Conservation (phyloP, 2,113 vertebrate species). For the Thomomys bottae region DNA sequence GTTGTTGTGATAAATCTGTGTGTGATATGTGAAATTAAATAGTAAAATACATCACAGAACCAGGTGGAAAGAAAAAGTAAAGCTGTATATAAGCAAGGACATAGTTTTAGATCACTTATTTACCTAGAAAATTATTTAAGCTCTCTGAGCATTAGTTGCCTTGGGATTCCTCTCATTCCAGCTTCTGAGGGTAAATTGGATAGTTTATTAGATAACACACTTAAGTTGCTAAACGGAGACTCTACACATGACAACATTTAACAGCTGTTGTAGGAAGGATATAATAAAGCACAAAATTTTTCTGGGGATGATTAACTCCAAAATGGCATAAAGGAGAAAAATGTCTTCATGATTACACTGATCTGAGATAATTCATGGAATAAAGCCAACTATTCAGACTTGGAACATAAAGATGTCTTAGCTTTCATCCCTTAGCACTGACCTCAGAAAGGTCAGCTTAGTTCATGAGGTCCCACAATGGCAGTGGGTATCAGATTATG, state of each 20-base stretch:
- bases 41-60: neutral
- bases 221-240: neutral
- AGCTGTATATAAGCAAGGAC: neutral
- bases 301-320: neutral
- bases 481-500: no score
- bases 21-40: neutral
- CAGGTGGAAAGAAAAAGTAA: neutral
- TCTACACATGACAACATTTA: no score
- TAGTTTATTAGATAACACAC: neutral
- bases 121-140: neutral
- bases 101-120: neutral
- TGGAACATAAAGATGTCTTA: neutral
- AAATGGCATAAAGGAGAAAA: neutral
- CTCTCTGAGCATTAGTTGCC: neutral
- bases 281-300: neutral
- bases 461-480: neutral
- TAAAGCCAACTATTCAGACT: neutral
- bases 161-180: neutral
- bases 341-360: neutral
- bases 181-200: neutral
- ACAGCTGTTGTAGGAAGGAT: neutral
- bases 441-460: neutral
- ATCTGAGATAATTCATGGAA: neutral
- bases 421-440: neutral
- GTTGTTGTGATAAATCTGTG: neutral